Evolutionary conservation across 1,140 invertebrate species (phyloP).

Genomic region (Spodoptera litura): DNA sequence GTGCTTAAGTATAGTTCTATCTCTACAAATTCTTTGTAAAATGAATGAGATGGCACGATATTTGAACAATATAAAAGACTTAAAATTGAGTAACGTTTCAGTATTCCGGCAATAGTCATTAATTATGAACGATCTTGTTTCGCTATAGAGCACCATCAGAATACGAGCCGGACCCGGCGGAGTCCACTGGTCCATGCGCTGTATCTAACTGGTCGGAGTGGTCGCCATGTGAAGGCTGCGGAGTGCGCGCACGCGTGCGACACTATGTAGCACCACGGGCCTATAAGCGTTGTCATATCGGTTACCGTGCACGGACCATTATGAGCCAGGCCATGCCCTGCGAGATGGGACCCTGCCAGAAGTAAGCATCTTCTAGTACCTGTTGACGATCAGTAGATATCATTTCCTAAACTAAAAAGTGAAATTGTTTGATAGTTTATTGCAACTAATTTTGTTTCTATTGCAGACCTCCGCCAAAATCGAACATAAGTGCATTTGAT

Average conservation of each 20-base stretch:
- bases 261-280: constrained; percentile 79
- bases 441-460: constrained; percentile 1
- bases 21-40: too few species aligned
- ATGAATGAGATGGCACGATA: too few species aligned
- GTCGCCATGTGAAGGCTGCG: constrained; percentile 80
- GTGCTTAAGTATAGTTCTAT: too few species aligned
- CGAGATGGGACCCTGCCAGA: constrained; percentile 74
- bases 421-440: too few species aligned
- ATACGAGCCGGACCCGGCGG: constrained; percentile 78
- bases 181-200: constrained; percentile 75
- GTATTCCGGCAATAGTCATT: too few species aligned
- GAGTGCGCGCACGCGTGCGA: constrained; percentile 76
- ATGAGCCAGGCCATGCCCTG: constrained; percentile 81
- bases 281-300: constrained; percentile 79
- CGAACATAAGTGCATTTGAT: constrained; percentile 67
- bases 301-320: constrained; percentile 70
- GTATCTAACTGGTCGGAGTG: constrained; percentile 79
- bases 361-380: constrained; percentile 51
- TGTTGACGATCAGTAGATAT: too few species aligned
- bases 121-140: background rate
- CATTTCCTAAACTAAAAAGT: too few species aligned
- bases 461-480: constrained; percentile 63
- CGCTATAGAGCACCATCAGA: constrained; percentile 67
- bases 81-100: too few species aligned
- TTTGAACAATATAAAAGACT: too few species aligned